Base-by-base conservation (phyloP, 2,888 invertebrate species). In the Rhimphoctona megacephalus region DNA sequence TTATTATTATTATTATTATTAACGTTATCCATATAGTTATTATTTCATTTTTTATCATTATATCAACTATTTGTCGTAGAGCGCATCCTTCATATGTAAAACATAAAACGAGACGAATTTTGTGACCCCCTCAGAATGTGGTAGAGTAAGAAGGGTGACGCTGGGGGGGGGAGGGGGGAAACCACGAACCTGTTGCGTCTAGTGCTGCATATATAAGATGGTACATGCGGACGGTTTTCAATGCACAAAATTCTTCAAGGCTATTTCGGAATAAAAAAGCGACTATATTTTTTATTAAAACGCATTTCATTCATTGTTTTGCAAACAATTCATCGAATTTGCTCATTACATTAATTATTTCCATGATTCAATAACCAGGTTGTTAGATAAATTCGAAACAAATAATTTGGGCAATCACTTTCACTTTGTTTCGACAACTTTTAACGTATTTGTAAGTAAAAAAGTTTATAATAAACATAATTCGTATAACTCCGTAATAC, bases 131-230 rank as follows among this genome's bases (percentile, higher is more conserved):
- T 49, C 14, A 52, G n/a, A 22, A 54, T 8, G 46, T 46, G 66
- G 52, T 54, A 9, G 11, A 39, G 22, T 22, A 25, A 52, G 25
- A 46, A 43, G 43, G 6, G 74, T 49, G 43, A 33, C 36, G 33
- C 46, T 22, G 8, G 9, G 39, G 36, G 19, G 2, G n/a, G 36
- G 6, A 22, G 25, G 6, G 43, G 39, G 36, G n/a, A 11, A 39
- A 25, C 25, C 25, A 43, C 19, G 25, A 22, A 85, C 82, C 85
- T 85, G 85, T 85, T 85, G 85, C 85, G 57, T 69, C 70, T 19
- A 66, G 30, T 25, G 33, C 33, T 46, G 36, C 46, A 43, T 67
- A 8, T 43, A 49, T 30, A 57, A 61, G 30, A 30, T 19, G 19
- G 19, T 64, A 30, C 85, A 81, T 72, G 77, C 67, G 77, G 54